Evolutionary conservation across 2,113 vertebrate species (phyloP).

Genomic region (Alces alces): DNA sequence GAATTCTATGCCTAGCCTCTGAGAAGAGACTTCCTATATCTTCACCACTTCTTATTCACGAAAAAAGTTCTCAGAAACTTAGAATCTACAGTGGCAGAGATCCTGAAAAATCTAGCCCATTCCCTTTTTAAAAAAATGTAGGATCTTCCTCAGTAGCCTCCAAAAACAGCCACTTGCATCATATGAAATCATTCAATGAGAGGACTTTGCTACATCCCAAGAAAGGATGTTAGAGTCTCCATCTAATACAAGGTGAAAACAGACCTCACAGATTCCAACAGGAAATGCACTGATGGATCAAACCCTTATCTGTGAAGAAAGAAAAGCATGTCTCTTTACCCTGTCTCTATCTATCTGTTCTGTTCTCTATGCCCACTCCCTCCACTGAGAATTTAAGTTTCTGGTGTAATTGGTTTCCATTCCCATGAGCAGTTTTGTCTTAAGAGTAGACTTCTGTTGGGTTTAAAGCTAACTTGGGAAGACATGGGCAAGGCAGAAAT

Average conservation of each 20-base stretch:
- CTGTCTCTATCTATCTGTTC: not conserved
- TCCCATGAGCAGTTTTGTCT: not conserved
- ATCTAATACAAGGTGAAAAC: not conserved
- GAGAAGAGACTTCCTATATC: not conserved
- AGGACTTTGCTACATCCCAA: not conserved
- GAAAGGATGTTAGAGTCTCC: not conserved
- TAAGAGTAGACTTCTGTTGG: not conserved
- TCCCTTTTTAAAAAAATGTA: not conserved
- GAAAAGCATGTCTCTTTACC: not conserved
- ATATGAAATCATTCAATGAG: not conserved
- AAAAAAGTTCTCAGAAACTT: not conserved
- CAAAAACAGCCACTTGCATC: not conserved
- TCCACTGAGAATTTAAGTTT: not conserved
- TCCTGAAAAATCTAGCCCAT: not conserved
- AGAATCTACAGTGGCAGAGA: not conserved
- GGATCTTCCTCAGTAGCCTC: not conserved
- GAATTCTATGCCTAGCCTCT: not conserved
- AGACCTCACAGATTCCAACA: not conserved
- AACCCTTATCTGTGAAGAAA: not conserved
- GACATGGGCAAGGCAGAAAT: not conserved
- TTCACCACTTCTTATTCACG: not conserved
- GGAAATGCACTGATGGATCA: not conserved
- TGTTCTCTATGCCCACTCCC: not conserved
- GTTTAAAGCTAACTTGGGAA: not conserved
- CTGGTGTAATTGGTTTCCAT: not conserved